Conservation (phyloP, 2,888 invertebrate genomes). For the Philhelius pedissequus region DNA sequence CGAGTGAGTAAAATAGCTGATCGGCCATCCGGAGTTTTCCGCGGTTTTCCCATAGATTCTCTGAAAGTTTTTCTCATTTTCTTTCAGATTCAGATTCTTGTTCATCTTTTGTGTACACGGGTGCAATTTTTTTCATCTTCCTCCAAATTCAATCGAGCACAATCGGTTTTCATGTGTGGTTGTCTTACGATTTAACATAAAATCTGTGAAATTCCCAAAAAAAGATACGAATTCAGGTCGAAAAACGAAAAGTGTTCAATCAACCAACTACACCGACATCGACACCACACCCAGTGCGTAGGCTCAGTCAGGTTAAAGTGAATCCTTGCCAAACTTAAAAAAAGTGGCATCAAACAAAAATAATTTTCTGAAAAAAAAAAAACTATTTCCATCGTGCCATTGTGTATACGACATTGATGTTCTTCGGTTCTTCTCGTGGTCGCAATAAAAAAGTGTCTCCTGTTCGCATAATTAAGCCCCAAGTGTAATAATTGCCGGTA, state of each 20-base stretch:
- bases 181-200: neutral
- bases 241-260: constrained; percentile 1
- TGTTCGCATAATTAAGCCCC: neutral
- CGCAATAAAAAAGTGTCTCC: neutral
- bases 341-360: constrained; percentile 1
- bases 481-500: constrained; percentile 42
- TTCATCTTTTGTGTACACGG: constrained; percentile 45
- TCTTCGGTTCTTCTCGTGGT: neutral
- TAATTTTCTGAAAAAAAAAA: neutral
- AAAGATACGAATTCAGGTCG: neutral
- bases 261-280: neutral
- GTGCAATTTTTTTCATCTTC: constrained; percentile 7
- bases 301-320: constrained; percentile 31
- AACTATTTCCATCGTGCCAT: neutral
- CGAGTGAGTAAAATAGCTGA: neutral
- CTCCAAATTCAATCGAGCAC: neutral
- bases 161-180: neutral
- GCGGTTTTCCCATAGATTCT: constrained; percentile 34
- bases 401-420: neutral
- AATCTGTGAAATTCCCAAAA: neutral
- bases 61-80: constrained; percentile 6
- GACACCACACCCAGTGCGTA: constrained; percentile 65
- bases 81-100: neutral
- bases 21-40: constrained; percentile 15
- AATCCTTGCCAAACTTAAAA: constrained; percentile 14